Evolutionary conservation across 2,888 invertebrate genomes (phyloP), one percentile per base, ranked within the genome.

Genomic region (Eupithecia subumbrata): DNA sequence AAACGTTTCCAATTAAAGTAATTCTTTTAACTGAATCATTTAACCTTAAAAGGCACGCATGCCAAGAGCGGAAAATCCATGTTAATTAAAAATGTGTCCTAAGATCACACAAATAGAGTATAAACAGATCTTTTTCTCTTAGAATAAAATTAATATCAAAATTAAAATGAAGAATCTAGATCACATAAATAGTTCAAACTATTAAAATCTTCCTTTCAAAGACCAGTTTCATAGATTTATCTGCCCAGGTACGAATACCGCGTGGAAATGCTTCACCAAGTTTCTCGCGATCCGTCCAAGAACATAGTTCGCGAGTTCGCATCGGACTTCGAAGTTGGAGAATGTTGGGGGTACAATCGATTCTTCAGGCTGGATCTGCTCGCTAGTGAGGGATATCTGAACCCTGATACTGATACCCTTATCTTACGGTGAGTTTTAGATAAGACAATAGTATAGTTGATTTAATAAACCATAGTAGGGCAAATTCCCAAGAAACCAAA

Each of bases 281-380:
- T 97, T 48, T 97, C 97, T 0, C 95, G 97, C 64, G 98, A 98
- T 86, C 96, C 96, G 0, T 96, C 96, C 71, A 97, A 97, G 95
- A 98, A 98, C 88, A 98, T 99, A 81, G 98, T 98, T 37, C 95
- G 98, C 56, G 98, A 98, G 95, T 99, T 98, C 92, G 98, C 98
- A 0, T 98, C 98, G 0, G 98, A 98, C 93, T 99, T 99, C 93
- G 98, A 98, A 92, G 98, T 98, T 69, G 98, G 98, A 64, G 98
- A 99, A 95, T 99, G 98, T 88, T 99, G 98, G 98, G 98, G 98
- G 0, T 99, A 98, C 92, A 99, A 99, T 89, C 95, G 98, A 72
- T 99, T 99, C 94, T 98, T 98, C 92, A 95, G 98, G 60, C 95
- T 99, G 72, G 98, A 98, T 92, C 95, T 98, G 77, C 95, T 99